Evolutionary conservation across 2,888 invertebrate species (phyloP), one percentile per base, ranked within the genome.

Genomic region (Caenorhabditis angaria): DNA sequence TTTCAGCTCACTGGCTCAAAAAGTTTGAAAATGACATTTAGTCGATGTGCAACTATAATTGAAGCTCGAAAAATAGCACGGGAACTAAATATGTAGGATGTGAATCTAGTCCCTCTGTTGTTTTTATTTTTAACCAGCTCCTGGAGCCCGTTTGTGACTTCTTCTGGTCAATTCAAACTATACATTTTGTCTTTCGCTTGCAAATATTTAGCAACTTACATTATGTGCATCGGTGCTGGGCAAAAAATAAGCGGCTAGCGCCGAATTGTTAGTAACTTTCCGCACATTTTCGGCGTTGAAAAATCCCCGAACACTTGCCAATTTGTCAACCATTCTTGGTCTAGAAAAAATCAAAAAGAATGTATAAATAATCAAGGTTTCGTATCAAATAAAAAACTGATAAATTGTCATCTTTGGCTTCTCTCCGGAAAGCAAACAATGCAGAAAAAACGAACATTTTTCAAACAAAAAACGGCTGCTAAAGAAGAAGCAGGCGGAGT

Each of bases 221-320:
- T 85, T 78, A 69, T 86, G 86, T 54, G 83, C 82, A 68, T 86
- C 86, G 0, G 86, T 86, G 48, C 82, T 77, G 1, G 86, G 86
- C 6, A 86, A 76, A n/a, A 85, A 67, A 65, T 85, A 86, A 20
- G 83, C 86, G 6, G 51, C 1, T 1, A 79, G 4, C 3, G 75
- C 68, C 5, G 54, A 65, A 3, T 65, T 62, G 18, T 27, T 29
- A 1, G 79, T 76, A 3, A 66, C 22, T 0, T 62, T 59, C 0
- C 63, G 29, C 10, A 78, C 73, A 1, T 68, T 67, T 6, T 64
- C 54, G 29, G 68, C 53, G 20, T 61, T 47, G 65, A 78, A 78
- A 48, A 74, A 29, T 2, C 48, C 5, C 10, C 78, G 68, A 5
- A 78, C 41, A 18, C 68, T 68, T 8, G 50, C 29, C 25, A 54